Base-by-base conservation (phyloP, 2,797 vertebrate genomes). In the Rhynchonycteris naso region DNA sequence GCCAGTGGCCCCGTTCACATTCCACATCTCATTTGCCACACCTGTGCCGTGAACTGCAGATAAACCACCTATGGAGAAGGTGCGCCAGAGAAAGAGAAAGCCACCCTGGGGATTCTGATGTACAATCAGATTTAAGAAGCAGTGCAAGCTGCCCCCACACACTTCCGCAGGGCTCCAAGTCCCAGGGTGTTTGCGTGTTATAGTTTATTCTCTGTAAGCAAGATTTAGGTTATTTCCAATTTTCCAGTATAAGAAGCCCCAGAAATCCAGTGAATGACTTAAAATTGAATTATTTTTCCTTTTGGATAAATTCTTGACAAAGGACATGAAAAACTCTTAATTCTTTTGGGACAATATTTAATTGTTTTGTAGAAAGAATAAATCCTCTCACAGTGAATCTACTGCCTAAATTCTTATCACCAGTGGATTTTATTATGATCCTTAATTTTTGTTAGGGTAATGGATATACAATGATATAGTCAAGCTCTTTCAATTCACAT, bases 331-430 rank as follows among this genome's bases (percentile, higher is more conserved):
- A 1, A 88, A 74, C 30, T 91, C 86, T 61, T 61, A 91, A 61
- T 65, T 85, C 28, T 90, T 92, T 94, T 82, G 30, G 22, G 28
- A 86, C 38, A 72, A 52, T 63, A 93, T 47, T 80, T 63, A 65
- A 56, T 61, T 69, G 16, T 65, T 89, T 83, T 84, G 7, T 93
- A 74, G n/a, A 65, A 94, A 96, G 47, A 93, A 5, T 86, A 90
- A 91, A 26, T 88, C 30, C 2, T 93, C 11, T 59, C 87, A 26
- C 13, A 58, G 14, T 58, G 26, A 90, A 69, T 75, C 11, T 43
- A 88, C 18, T 86, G 10, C 54, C n/a, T 86, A 65, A 63, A 66
- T 35, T 86, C 18, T 50, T 69, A 58, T 74, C 38, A 52, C 30
- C 33, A 87, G 28, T 93, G 75, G 79, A 50, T 83, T 91, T 82